Evolutionary conservation across 2,113 vertebrate genomes (phyloP), one percentile per base, ranked within the genome.

Genomic region (Cacatua alba): DNA sequence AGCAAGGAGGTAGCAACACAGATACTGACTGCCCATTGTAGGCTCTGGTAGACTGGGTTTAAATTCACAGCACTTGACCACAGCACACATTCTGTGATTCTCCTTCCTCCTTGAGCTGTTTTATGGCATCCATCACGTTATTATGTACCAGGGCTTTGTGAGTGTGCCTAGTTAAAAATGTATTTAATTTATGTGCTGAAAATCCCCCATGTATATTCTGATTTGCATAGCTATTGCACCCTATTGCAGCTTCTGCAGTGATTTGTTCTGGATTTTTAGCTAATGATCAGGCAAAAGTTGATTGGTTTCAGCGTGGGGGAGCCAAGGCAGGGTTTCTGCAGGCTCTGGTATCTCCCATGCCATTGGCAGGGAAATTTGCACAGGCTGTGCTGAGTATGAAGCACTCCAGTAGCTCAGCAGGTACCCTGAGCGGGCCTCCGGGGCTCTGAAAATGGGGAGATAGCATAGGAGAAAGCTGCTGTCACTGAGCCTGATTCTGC

Each of bases 191-290:
- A 43, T 81, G 55, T 4, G 3, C 75, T 67, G 82, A 92, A 90
- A 77, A 84, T 82, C 81, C 77, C 65, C 81, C 3, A 2, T 62
- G 72, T 67, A 43, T 75, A 37, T 92, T 88, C 35, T 77, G 70
- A 94, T 95, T 88, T 96, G 82, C 83, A 94, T 82, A 68, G 79
- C 79, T 92, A 64, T 90, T 89, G 79, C 79, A 41, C 60, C 65
- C 75, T 41, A 4, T 31, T 93, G 77, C 90, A 95, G 59, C 77
- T 69, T 62, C 85, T 83, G 15, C 64, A 71, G 82, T 59, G 65
- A 46, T 78, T 75, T 71, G 86, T 85, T 91, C 63, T 82, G 88
- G 77, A 77, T 93, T 96, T 96, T 89, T 83, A 93, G 93, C 51
- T 96, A 69, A 95, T 64, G 68, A 62, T 87, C 88, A 92, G 64